Evolutionary conservation across 2,797 vertebrate genomes (phyloP).

Genomic region (Meda fulgida): DNA sequence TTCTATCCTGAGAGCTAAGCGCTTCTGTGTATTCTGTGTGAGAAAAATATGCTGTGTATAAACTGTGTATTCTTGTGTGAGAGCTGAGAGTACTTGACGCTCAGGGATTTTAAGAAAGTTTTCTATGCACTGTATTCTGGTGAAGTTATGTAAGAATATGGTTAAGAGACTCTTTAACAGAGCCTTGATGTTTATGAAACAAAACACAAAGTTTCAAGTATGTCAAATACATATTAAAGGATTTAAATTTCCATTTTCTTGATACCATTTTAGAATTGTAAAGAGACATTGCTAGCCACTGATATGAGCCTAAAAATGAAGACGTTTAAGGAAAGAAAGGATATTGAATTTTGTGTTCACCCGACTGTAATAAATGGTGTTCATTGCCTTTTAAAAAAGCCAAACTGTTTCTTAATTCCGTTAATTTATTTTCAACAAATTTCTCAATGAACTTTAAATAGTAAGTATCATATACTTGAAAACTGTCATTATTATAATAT

Average conservation of each 20-base stretch:
- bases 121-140: background rate
- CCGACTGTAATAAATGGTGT: background rate
- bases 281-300: background rate
- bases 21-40: background rate
- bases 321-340: background rate
- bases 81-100: background rate
- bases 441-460: background rate
- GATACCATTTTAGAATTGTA: background rate
- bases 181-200: slow-evolving; percentile 1
- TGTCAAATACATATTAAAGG: background rate
- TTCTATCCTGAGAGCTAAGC: slow-evolving; percentile 16
- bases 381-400: background rate
- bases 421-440: background rate
- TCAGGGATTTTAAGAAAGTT: background rate
- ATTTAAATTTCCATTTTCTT: background rate
- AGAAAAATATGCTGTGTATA: too few relatives aligned
- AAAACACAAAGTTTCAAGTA: background rate
- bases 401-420: background rate
- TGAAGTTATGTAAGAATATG: slow-evolving; percentile 5
- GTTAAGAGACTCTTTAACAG: slow-evolving; percentile 6
- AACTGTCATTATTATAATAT: background rate
- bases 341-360: slow-evolving; percentile 21
- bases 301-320: background rate
- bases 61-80: background rate
- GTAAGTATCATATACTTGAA: background rate